Evolutionary conservation across 2,888 invertebrate genomes (phyloP).

Genomic region (Apamea epomidion): DNA sequence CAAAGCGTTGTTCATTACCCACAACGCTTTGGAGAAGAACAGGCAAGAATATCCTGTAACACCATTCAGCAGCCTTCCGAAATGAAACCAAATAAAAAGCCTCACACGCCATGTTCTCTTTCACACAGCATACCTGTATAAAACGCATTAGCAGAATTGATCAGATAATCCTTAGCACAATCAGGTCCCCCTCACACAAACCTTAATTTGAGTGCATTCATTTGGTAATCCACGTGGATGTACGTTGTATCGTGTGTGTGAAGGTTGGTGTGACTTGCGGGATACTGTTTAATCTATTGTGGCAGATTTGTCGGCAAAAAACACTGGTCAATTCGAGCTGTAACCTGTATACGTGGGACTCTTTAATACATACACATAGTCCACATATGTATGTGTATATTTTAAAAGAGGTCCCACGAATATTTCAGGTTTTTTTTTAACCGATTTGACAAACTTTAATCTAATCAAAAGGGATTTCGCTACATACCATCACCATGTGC

Average conservation of each 20-base stretch:
- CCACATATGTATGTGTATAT: too few relatives aligned
- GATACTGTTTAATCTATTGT: neutral
- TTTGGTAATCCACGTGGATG: conserved; percentile 15
- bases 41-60: neutral
- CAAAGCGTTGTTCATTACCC: too few relatives aligned
- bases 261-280: too few relatives aligned
- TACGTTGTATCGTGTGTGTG: neutral
- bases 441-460: too few relatives aligned
- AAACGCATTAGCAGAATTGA: conserved; percentile 62
- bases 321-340: neutral
- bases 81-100: conserved; percentile 1
- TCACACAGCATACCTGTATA: conserved; percentile 9
- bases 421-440: neutral
- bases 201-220: conserved; percentile 66
- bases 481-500: neutral
- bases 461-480: neutral
- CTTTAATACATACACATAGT: too few relatives aligned
- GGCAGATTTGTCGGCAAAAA: neutral
- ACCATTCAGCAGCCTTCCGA: neutral
- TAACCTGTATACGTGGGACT: neutral
- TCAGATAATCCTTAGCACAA: conserved; percentile 56
- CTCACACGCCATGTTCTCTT: neutral
- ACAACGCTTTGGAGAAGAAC: too few relatives aligned
- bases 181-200: conserved; percentile 16
- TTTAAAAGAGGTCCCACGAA: neutral